These are phyloP conservation scores for Metridium senile DNA, from an alignment of 92 coral and sea anemone genomes.

Conservation along the genomic window DNA sequence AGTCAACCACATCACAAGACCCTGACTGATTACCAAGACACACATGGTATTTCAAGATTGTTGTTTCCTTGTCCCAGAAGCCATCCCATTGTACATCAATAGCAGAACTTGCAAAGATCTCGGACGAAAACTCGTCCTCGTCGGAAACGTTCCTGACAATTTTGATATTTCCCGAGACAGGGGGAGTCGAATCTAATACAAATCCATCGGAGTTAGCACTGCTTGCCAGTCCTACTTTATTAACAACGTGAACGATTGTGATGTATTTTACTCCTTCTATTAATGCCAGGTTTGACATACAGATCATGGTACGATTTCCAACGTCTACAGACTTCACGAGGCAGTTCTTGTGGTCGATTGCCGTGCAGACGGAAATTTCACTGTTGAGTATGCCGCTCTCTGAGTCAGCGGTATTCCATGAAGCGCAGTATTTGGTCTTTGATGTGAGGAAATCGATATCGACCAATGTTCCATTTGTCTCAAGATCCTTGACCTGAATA, in stretches of 20 bases:
- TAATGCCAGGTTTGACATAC: constrained; percentile 58
- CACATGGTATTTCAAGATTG: constrained; percentile 38
- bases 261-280: constrained; percentile 59
- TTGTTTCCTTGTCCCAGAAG: constrained; percentile 74
- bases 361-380: constrained; percentile 64
- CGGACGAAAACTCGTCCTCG: not conserved
- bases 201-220: constrained; percentile 60
- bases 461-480: not conserved
- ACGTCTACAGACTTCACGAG: constrained; percentile 48
- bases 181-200: constrained; percentile 73
- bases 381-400: constrained; percentile 64
- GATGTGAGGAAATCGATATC: constrained; percentile 52
- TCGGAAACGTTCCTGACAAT: constrained; percentile 30
- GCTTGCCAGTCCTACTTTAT: constrained; percentile 59
- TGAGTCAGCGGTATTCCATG: constrained; percentile 50
- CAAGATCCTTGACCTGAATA: constrained; percentile 47
- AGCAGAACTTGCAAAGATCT: constrained; percentile 48
- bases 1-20: constrained; percentile 57
- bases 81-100: constrained; percentile 64
- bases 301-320: constrained; percentile 45
- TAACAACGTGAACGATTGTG: constrained; percentile 48
- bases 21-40: constrained; percentile 80
- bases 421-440: constrained; percentile 38
- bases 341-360: constrained; percentile 54
- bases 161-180: constrained; percentile 59